Evolutionary conservation across 2,797 vertebrate species (phyloP).

Genomic region (Buceros bicornis): DNA sequence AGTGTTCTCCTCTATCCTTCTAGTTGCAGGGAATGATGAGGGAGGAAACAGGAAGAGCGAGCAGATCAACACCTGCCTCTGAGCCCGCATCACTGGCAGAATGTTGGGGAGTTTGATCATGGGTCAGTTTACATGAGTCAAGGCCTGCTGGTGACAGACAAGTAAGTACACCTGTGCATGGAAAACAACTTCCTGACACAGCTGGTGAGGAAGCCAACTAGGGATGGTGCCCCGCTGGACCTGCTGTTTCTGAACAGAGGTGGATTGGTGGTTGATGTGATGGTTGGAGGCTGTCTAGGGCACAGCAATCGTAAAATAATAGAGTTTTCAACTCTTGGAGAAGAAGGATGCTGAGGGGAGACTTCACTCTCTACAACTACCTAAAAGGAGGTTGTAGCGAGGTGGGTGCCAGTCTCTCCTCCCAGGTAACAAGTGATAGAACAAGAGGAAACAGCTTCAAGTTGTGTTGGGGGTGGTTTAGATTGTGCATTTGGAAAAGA

Average conservation of each 20-base stretch:
- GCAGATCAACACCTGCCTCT: background rate
- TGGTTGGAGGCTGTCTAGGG: no score
- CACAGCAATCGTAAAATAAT: no score
- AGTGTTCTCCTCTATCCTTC: background rate
- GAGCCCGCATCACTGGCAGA: background rate
- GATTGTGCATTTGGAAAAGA: background rate
- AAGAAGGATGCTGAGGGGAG: no score
- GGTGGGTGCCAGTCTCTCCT: background rate
- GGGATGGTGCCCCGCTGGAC: no score
- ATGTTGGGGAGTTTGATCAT: background rate
- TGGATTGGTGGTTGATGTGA: no score
- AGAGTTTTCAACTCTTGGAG: no score
- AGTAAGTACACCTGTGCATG: no score
- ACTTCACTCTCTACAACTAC: accelerated
- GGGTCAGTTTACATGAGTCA: no score
- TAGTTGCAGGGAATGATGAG: background rate
- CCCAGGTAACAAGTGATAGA: background rate
- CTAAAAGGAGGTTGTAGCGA: background rate
- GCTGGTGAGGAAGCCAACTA: no score
- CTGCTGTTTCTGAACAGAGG: no score
- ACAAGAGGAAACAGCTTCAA: background rate
- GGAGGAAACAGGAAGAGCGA: background rate
- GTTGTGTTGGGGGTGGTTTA: background rate
- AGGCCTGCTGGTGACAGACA: background rate
- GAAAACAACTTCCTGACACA: no score